Evolutionary conservation across 2,888 invertebrate species (phyloP).

Genomic region (Brachyptera putata): DNA sequence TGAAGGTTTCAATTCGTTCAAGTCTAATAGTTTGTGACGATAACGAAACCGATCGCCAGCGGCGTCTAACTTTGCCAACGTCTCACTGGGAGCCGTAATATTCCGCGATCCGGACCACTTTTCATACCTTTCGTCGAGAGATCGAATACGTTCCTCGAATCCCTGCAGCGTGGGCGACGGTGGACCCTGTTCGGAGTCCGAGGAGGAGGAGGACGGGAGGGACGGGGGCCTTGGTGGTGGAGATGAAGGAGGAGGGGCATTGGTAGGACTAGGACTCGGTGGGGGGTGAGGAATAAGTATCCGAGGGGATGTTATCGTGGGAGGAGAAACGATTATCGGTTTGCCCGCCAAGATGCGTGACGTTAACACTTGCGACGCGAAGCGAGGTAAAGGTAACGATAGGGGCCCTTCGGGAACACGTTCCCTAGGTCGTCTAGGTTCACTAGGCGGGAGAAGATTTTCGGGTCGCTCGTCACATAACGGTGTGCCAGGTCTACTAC

Average conservation of each 20-base stretch:
- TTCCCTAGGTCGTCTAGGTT: conserved; percentile 67
- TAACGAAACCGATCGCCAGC: conserved; percentile 55
- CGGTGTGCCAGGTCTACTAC: conserved; percentile 81
- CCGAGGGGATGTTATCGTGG: conserved; percentile 36
- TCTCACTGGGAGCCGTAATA: conserved; percentile 53
- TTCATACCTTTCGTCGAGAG: conserved; percentile 89
- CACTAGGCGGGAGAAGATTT: conserved; percentile 65
- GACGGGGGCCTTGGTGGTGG: conserved; percentile 56
- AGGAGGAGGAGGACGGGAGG: conserved; percentile 64
- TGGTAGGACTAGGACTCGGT: conserved; percentile 44
- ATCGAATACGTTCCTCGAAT: conserved; percentile 86
- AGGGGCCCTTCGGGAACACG: conserved; percentile 64
- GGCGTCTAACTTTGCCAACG: conserved; percentile 50
- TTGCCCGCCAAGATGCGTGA: conserved; percentile 32
- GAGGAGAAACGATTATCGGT: conserved; percentile 24
- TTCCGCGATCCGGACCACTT: conserved; percentile 75
- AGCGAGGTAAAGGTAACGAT: conserved; percentile 82
- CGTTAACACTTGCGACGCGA: conserved; percentile 59
- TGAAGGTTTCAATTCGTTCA: conserved; percentile 81
- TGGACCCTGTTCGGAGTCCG: conserved; percentile 66
- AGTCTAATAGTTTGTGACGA: conserved; percentile 70
- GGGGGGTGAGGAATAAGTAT: conserved; percentile 46
- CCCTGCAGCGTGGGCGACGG: conserved; percentile 63
- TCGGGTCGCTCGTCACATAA: conserved; percentile 78
- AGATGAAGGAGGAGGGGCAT: conserved; percentile 55